A percentile compares a stretch with the other conserved stretches of the same genome.
phyloP scores from a whole-genome alignment of 2,797 vertebrate genomes.

The Bryconaethiops microstoma region DNA sequence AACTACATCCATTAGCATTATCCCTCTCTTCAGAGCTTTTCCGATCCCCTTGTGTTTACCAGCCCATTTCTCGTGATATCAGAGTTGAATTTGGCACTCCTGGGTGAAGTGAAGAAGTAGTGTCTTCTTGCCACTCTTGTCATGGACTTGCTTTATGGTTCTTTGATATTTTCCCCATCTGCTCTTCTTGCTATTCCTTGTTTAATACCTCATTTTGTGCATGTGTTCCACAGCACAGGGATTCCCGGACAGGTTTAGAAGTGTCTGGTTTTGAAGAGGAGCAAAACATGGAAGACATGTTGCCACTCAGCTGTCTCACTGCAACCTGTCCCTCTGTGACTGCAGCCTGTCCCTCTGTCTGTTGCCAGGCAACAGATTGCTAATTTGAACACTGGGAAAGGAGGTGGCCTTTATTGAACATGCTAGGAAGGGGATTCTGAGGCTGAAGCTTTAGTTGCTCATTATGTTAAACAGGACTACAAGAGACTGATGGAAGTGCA shows the following conservation, averaged over 20 bases:
- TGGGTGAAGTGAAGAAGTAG: constrained; percentile 2
- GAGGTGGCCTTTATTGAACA: constrained; percentile 56
- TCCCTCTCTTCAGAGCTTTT: neutral
- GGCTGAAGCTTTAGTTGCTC: neutral
- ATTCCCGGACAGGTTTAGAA: neutral
- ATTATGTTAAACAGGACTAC: constrained; percentile 20
- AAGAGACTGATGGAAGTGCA: neutral
- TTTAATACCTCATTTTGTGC: neutral
- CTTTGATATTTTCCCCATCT: neutral
- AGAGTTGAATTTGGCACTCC: neutral
- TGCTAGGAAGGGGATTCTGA: constrained; percentile 51
- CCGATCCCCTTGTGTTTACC: neutral
- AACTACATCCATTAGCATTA: constrained; percentile 18
- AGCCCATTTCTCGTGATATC: neutral
- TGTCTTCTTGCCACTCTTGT: constrained; percentile 1
- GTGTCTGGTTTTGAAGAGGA: constrained; percentile 18
- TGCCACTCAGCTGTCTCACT: constrained; percentile 58
- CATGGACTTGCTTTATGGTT: constrained; percentile 5
- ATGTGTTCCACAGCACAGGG: no score
- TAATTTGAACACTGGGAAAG: constrained; percentile 65
- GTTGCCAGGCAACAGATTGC: constrained; percentile 75
- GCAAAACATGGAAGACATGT: constrained; percentile 40
- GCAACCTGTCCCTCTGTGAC: constrained; percentile 56
- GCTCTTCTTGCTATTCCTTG: neutral
- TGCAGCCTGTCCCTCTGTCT: constrained; percentile 60